Evolutionary conservation across 1,140 invertebrate genomes (phyloP).

Genomic region (Callitettix versicolor): DNA sequence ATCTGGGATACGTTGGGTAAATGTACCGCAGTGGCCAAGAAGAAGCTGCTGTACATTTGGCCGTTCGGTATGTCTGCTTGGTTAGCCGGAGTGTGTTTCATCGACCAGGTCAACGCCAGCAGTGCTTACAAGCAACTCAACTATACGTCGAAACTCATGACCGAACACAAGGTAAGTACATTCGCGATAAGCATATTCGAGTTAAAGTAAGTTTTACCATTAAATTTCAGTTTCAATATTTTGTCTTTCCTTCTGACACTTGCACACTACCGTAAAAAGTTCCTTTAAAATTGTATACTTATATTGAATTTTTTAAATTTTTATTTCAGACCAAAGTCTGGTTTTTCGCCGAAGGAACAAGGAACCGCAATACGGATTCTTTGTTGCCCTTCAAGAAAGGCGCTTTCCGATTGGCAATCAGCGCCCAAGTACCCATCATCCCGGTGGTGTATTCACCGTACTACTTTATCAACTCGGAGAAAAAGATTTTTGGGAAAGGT

Average conservation of each 20-base stretch:
- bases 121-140: constrained; percentile 23
- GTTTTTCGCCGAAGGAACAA: constrained; percentile 53
- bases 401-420: constrained; percentile 62
- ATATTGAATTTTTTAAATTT: no score
- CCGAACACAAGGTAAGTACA: constrained; percentile 18
- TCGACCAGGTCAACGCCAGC: constrained; percentile 58
- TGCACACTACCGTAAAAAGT: no score
- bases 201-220: no score
- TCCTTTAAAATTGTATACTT: no score
- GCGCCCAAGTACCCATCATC: constrained; percentile 58
- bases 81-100: constrained; percentile 79
- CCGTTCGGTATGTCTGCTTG: constrained; percentile 82
- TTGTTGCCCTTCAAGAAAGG: no score
- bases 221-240: no score
- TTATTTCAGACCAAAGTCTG: constrained; percentile 49
- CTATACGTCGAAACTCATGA: constrained; percentile 15
- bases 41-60: constrained; percentile 77
- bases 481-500: constrained; percentile 41
- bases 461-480: constrained; percentile 43
- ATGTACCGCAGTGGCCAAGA: constrained; percentile 53
- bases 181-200: no score
- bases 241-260: no score
- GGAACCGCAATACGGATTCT: constrained; percentile 34
- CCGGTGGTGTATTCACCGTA: no score
- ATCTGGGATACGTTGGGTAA: constrained; percentile 38